Conservation (phyloP, 1,140 invertebrate genomes). For the Lepidurus packardi region DNA sequence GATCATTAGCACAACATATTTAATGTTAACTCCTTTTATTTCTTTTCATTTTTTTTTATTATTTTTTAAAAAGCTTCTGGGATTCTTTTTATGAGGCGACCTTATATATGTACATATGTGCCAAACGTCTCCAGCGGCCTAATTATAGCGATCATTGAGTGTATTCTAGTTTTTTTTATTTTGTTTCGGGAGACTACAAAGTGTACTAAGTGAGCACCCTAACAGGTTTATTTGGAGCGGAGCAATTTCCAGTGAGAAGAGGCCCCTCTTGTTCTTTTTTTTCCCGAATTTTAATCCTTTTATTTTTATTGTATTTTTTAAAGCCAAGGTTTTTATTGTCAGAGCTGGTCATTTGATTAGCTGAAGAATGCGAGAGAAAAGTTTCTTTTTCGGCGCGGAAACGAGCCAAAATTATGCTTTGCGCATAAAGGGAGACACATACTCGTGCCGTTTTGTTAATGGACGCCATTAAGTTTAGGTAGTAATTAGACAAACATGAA, state of each 20-base stretch:
- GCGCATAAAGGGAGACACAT: neutral
- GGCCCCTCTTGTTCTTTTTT: neutral
- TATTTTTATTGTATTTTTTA: neutral
- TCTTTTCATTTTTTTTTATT: neutral
- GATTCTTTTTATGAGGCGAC: too few relatives aligned
- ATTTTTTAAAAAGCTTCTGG: neutral
- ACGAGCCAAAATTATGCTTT: neutral
- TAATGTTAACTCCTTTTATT: neutral
- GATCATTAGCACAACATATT: neutral
- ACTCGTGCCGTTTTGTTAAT: neutral
- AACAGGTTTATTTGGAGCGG: constrained; percentile 11
- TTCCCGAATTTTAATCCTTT: neutral
- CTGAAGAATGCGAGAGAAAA: neutral
- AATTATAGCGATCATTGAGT: neutral
- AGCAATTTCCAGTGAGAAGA: neutral
- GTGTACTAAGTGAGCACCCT: neutral
- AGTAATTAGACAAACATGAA: neutral
- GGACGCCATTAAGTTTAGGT: neutral
- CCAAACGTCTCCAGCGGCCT: neutral
- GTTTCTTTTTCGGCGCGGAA: neutral
- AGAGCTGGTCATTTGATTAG: neutral
- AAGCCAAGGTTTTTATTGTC: neutral
- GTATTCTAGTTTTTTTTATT: neutral
- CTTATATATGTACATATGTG: neutral
- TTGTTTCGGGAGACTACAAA: too few relatives aligned